A percentile compares a stretch with the other conserved stretches of the same genome.
These are phyloP conservation scores for Ectobius pallidus DNA, from an alignment of 2,888 invertebrate species.

Conservation along the genomic window DNA sequence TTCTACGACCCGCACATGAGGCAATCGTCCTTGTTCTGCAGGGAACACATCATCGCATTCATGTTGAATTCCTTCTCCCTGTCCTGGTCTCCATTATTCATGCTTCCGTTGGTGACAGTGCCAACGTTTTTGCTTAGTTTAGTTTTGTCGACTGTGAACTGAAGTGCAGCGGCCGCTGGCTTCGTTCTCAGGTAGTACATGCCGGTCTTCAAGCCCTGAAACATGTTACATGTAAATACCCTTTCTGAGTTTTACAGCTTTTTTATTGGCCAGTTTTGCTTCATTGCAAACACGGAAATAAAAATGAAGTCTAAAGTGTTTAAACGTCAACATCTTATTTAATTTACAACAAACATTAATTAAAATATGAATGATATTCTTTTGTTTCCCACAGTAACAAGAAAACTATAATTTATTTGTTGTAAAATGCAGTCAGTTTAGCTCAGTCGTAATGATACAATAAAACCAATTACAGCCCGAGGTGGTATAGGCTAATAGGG, in stretches of 20 bases:
- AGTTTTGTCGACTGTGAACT: conserved; percentile 95
- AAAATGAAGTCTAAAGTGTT: too few relatives aligned
- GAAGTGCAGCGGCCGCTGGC: conserved; percentile 94
- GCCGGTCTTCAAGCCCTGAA: conserved; percentile 92
- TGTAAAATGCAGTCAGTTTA: background rate
- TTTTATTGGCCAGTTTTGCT: background rate
- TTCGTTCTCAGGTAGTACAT: conserved; percentile 98
- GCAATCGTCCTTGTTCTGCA: conserved; percentile 87
- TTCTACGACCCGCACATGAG: conserved; percentile 87
- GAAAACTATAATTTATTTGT: too few relatives aligned
- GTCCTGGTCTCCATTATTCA: conserved; percentile 32
- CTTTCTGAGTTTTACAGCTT: background rate
- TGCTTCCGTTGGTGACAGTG: conserved; percentile 35
- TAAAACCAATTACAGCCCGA: too few relatives aligned
- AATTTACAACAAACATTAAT: too few relatives aligned
- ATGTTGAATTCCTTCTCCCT: conserved; percentile 49
- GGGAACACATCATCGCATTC: conserved; percentile 83
- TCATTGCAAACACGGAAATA: background rate
- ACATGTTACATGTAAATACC: too few relatives aligned
- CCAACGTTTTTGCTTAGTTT: conserved; percentile 57
- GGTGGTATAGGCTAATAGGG: too few relatives aligned
- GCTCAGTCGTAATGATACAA: background rate
- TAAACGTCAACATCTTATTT: too few relatives aligned
- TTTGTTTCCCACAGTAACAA: too few relatives aligned
- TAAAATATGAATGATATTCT: too few relatives aligned